phyloP scores from a whole-genome alignment of 2,113 vertebrate species.

The Lycaon pictus region DNA sequence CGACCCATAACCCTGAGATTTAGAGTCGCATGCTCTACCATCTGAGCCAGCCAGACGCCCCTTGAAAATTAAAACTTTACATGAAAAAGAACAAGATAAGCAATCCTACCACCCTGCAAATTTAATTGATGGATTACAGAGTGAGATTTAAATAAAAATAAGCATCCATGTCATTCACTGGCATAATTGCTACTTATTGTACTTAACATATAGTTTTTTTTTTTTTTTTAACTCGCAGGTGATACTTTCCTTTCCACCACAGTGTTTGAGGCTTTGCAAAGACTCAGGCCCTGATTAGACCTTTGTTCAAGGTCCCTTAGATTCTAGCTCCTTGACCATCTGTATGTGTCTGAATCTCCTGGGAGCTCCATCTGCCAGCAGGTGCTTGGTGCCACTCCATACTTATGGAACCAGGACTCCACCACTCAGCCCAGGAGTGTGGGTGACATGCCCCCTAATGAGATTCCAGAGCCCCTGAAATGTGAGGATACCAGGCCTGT shows the following conservation, averaged over 20 bases:
- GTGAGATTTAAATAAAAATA: neutral
- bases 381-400: neutral
- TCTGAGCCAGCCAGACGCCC: neutral
- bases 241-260: accelerated
- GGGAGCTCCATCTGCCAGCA: neutral
- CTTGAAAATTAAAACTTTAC: neutral
- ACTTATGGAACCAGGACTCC: accelerated
- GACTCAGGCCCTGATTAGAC: neutral
- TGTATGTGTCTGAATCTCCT: accelerated
- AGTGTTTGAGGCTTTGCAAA: neutral
- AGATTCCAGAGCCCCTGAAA: neutral
- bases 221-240: neutral
- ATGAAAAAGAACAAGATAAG: neutral
- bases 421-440: neutral
- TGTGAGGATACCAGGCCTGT: neutral
- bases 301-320: neutral
- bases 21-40: neutral
- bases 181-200: accelerated
- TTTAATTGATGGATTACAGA: neutral
- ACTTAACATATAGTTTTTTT: neutral
- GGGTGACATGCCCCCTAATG: neutral
- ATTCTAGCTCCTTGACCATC: neutral
- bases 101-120: neutral
- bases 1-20: neutral
- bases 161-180: accelerated